These are phyloP conservation scores for Herpailurus yagouaroundi DNA, from an alignment of 2,113 vertebrate genomes.

Conservation along the genomic window DNA sequence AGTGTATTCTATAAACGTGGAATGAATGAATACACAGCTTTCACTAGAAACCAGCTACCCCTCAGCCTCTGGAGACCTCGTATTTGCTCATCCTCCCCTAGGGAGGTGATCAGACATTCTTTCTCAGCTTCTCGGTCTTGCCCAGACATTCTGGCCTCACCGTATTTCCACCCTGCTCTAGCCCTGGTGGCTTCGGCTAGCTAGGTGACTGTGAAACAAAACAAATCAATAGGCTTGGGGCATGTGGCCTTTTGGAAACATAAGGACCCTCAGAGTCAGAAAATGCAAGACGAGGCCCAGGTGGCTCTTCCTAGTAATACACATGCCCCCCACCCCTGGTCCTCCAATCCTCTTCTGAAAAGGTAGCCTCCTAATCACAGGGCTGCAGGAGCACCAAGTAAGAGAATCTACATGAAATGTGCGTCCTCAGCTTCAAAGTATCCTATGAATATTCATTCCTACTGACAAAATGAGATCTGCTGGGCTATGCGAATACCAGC, in stretches of 20 bases:
- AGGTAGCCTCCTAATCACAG: not conserved
- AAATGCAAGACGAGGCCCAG: not conserved
- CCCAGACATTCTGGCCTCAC: not conserved
- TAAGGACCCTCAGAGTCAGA: not conserved
- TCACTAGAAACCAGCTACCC: not conserved
- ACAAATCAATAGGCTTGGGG: not conserved
- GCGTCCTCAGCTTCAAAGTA: not conserved
- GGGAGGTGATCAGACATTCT: not conserved
- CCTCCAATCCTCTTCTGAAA: not conserved
- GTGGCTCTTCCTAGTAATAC: not conserved
- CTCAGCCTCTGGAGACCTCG: not conserved
- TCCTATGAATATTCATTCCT: not conserved
- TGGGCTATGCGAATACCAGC: not conserved
- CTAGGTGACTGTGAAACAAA: not conserved
- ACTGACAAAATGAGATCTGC: not conserved
- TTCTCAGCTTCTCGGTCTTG: not conserved
- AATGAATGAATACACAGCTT: not conserved
- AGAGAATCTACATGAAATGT: not conserved
- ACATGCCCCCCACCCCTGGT: not conserved
- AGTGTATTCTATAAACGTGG: rapidly evolving
- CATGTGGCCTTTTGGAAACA: not conserved
- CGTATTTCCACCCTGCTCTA: not conserved
- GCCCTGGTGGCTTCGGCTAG: not conserved
- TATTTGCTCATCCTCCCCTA: not conserved
- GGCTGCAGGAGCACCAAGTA: no score